Evolutionary conservation across 2,113 vertebrate genomes (phyloP), one percentile per base, ranked within the genome.

Genomic region (Nymphicus hollandicus): DNA sequence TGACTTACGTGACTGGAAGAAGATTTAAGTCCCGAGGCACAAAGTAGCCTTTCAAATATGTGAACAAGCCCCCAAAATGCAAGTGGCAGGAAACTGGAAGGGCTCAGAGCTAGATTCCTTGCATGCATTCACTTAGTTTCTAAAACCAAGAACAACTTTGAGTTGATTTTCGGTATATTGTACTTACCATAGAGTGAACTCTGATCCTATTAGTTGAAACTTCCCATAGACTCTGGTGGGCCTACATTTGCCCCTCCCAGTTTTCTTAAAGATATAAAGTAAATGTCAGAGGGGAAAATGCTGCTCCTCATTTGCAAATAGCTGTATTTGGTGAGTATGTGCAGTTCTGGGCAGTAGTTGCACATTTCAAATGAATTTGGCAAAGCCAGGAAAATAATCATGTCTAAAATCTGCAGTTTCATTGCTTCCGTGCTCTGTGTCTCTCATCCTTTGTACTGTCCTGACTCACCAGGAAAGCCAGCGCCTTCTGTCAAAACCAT

Each of bases 351-450:
- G 44, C 22, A 94, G 52, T 6, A 72, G 56, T 19, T 93, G 61
- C 56, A 17, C 13, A 1, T 84, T 91, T 88, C 6, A 49, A 61
- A 79, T 29, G 4, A 17, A 49, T 66, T 89, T 91, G 70, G 49
- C 83, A 83, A 89, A 91, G 81, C 17, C 16, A 49, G 65, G 77
- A n/a, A 74, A 89, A 53, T 56, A 92, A 94, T 92, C 86, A 78
- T 39, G 31, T 41, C 25, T 64, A 17, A 96, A 96, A 96, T 96
- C 92, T 96, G 95, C 92, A 84, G 61, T 79, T 94, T 86, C 77
- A 68, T 68, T 81, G 82, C 76, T 91, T 91, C 69, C 11, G 29
- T 1, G 0, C 33, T 85, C 58, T 13, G 72, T 0, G 2, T 71
- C 70, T 88, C 68, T 88, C 58, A 8, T 37, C 29, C 55, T 81